Percentiles rank a stretch among this genome's conserved stretches.
Evolutionary conservation across 2,113 vertebrate species (phyloP).

Genomic region (Seriola rivoliana): DNA sequence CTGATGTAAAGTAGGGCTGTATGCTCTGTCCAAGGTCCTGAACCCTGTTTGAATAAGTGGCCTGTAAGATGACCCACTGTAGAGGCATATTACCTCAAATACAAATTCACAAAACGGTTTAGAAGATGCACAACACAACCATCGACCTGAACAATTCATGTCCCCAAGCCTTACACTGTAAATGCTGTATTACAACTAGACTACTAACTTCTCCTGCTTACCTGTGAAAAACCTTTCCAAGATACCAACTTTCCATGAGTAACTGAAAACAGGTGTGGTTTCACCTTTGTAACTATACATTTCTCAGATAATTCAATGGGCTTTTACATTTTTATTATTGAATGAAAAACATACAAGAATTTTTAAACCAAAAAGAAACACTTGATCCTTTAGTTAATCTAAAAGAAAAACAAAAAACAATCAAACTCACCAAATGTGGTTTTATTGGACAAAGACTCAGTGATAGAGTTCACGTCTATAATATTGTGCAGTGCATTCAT

Average conservation of each 20-base stretch:
- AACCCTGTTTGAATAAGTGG: not conserved
- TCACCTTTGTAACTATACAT: not conserved
- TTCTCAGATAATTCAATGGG: too few relatives aligned
- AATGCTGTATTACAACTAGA: not conserved
- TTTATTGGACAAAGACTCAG: not conserved
- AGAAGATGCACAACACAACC: not conserved
- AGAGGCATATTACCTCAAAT: not conserved
- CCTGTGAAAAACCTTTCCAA: not conserved
- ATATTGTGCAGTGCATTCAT: not conserved
- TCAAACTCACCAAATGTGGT: not conserved
- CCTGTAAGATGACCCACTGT: not conserved
- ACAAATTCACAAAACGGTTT: not conserved
- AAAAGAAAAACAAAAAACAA: not conserved
- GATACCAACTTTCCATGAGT: not conserved
- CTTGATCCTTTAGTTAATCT: not conserved
- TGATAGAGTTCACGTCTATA: not conserved
- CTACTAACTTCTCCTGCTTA: not conserved
- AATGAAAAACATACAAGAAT: too few relatives aligned
- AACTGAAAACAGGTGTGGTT: not conserved
- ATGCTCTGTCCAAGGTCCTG: slow-evolving; percentile 7
- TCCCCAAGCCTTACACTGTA: not conserved
- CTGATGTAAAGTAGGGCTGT: not conserved
- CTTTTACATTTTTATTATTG: too few relatives aligned
- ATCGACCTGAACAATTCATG: not conserved
- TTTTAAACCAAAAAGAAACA: not conserved